A percentile compares a stretch with the other conserved stretches of the same genome.
phyloP scores from a whole-genome alignment of 2,113 vertebrate species.

The Stomatorhinus ivindoensis region DNA sequence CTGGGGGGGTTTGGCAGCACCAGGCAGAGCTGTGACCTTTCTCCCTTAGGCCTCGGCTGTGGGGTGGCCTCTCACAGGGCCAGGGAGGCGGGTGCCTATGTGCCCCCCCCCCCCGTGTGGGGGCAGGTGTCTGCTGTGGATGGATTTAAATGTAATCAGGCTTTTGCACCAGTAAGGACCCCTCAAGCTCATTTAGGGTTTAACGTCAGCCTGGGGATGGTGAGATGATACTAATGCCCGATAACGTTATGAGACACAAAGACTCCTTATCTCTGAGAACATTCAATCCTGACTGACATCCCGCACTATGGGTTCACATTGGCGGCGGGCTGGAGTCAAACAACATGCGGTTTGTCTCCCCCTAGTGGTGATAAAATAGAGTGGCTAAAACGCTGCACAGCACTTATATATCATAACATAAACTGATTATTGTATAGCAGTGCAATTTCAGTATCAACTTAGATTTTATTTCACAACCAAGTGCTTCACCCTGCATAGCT shows the following conservation, averaged over 20 bases:
- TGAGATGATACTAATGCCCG: background rate
- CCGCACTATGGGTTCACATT: background rate
- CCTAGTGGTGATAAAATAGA: background rate
- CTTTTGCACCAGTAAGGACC: background rate
- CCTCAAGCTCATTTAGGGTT: background rate
- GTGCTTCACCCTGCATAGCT: background rate
- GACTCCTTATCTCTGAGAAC: background rate
- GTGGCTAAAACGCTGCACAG: background rate
- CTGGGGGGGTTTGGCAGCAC: background rate
- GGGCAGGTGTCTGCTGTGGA: background rate
- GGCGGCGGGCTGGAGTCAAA: background rate
- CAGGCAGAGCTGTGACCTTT: background rate
- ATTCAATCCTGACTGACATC: background rate
- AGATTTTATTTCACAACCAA: background rate
- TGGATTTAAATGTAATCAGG: conserved; percentile 21
- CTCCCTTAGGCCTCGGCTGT: background rate
- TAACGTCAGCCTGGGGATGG: background rate
- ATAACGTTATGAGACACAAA: background rate
- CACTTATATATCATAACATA: background rate
- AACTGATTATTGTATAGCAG: background rate
- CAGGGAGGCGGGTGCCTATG: background rate
- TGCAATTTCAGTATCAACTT: background rate
- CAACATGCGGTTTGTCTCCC: background rate
- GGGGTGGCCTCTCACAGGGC: background rate
- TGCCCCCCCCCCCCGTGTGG: background rate